Conservation (phyloP, 2,888 invertebrate genomes). For the Cyrtodaria siliqua region DNA sequence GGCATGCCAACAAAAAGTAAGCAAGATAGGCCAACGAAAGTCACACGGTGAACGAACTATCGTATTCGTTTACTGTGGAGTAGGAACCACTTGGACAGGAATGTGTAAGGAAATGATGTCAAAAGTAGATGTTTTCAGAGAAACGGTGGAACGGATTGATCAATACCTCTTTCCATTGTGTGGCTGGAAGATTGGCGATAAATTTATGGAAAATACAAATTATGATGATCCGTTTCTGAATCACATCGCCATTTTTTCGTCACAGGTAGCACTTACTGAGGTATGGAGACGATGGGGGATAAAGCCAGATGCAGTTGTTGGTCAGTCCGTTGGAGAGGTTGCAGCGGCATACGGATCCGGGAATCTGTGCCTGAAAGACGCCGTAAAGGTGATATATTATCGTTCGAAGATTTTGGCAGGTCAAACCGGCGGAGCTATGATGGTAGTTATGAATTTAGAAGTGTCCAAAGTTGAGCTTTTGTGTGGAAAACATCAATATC, state of each 20-base stretch:
- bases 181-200: conserved; percentile 52
- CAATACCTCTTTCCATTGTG: conserved; percentile 14
- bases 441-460: conserved; percentile 17
- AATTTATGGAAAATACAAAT: conserved; percentile 21
- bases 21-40: not conserved
- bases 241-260: conserved; percentile 67
- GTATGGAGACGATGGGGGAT: conserved; percentile 62
- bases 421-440: conserved; percentile 56
- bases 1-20: not conserved
- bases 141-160: conserved; percentile 41
- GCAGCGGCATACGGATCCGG: conserved; percentile 66
- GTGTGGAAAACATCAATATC: too few relatives aligned
- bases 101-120: conserved; percentile 65
- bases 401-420: conserved; percentile 47
- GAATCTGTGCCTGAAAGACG: conserved; percentile 46
- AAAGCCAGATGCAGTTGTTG: conserved; percentile 54
- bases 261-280: conserved; percentile 54
- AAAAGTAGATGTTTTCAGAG: conserved; percentile 27
- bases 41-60: conserved; percentile 14
- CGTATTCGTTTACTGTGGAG: conserved; percentile 71
- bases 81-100: conserved; percentile 68
- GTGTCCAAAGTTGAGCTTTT: too few relatives aligned
- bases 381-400: conserved; percentile 64
- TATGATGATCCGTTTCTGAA: conserved; percentile 54
- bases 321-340: conserved; percentile 73